These are phyloP conservation scores for Orthosia gothica DNA, from an alignment of 2,888 invertebrate genomes.

Conservation along the genomic window DNA sequence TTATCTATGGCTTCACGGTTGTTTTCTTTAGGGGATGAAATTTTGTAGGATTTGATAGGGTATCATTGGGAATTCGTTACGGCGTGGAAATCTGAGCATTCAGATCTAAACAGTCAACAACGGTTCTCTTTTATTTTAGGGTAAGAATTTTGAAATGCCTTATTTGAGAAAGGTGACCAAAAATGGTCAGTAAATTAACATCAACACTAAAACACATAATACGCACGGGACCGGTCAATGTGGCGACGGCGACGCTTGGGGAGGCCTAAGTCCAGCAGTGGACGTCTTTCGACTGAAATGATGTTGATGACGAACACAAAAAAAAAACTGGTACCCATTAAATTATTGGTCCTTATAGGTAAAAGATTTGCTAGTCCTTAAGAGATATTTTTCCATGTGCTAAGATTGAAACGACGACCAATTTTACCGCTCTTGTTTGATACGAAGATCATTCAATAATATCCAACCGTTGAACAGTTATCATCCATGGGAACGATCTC, in stretches of 20 bases:
- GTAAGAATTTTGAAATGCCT: neutral
- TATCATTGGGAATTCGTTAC: conserved; percentile 46
- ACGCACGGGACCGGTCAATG: no score
- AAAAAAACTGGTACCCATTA: neutral
- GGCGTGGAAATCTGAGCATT: conserved; percentile 24
- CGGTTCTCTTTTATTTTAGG: neutral
- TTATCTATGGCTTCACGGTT: conserved; percentile 62
- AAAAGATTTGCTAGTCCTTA: no score
- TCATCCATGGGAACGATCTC: conserved; percentile 32
- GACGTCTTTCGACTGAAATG: no score
- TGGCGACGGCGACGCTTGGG: no score
- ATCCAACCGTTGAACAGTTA: neutral
- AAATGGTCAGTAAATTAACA: neutral
- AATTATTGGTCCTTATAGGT: neutral
- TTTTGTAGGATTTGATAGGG: conserved; percentile 43
- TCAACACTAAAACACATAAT: neutral
- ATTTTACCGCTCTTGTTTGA: neutral
- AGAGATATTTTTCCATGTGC: neutral
- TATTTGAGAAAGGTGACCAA: no score
- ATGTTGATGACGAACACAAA: no score
- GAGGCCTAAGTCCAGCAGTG: no score
- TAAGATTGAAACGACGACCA: no score
- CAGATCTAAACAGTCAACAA: conserved; percentile 13
- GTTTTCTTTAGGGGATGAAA: conserved; percentile 54
- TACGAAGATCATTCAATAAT: neutral